A percentile compares a stretch with the other conserved stretches of the same genome.
Evolutionary conservation across 1,140 invertebrate genomes (phyloP).

Genomic region (Leptonema lineaticorne): DNA sequence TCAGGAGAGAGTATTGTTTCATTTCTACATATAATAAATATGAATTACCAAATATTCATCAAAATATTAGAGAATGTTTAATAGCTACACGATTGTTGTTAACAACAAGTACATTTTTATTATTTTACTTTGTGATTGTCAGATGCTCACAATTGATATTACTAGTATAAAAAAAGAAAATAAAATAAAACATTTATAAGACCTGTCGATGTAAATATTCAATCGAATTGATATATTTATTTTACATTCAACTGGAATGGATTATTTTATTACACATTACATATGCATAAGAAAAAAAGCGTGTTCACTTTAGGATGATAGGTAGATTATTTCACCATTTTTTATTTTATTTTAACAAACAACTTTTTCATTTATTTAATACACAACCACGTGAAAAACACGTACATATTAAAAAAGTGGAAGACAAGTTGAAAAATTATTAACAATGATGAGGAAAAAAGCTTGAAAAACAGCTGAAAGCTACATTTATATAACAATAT

Average conservation of each 20-base stretch:
- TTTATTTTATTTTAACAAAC: background rate
- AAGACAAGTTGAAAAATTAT: background rate
- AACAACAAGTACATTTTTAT: background rate
- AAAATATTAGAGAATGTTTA: no score
- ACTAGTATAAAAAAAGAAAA: slow-evolving; percentile 4
- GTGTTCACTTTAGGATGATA: no score
- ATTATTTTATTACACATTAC: background rate
- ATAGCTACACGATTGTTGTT: background rate
- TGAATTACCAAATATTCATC: no score
- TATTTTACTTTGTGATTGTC: slow-evolving; percentile 40
- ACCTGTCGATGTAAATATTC: slow-evolving; percentile 7
- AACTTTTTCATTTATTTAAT: background rate
- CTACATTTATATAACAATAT: no score
- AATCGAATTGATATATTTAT: no score
- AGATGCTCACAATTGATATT: slow-evolving; percentile 36
- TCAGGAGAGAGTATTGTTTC: no score
- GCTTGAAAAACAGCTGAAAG: no score
- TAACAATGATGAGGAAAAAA: no score
- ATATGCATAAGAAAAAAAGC: no score
- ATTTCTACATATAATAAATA: no score
- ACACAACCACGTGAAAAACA: background rate
- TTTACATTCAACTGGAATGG: background rate
- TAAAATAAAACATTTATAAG: slow-evolving; percentile 8
- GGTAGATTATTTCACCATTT: background rate
- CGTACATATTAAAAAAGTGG: background rate